Evolutionary conservation across 2,888 invertebrate species (phyloP).

Genomic region (Lithophane leautieri): DNA sequence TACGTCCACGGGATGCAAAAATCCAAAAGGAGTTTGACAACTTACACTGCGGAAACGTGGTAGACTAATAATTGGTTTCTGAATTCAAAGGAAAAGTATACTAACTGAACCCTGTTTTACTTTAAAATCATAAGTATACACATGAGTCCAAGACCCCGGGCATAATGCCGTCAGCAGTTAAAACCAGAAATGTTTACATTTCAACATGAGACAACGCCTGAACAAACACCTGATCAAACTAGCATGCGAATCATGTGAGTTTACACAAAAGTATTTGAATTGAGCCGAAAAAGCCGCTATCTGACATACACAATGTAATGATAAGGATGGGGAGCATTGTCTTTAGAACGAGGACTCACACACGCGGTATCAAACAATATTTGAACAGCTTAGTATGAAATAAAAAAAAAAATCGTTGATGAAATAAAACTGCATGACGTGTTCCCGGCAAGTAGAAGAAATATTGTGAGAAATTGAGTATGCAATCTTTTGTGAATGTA

Average conservation of each 20-base stretch:
- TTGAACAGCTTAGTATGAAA: constrained; percentile 1
- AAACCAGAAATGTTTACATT: constrained; percentile 51
- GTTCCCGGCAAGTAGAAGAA: constrained; percentile 7
- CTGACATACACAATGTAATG: constrained; percentile 17
- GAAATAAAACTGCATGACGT: constrained; percentile 13
- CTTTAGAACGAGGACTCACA: constrained; percentile 1
- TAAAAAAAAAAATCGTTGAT: neutral
- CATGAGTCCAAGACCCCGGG: constrained; percentile 14
- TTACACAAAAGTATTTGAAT: constrained; percentile 43
- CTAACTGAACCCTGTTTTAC: neutral
- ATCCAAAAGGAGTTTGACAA: neutral
- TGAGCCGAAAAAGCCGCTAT: constrained; percentile 41
- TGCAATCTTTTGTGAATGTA: constrained; percentile 33
- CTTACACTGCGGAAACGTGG: neutral
- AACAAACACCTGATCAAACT: constrained; percentile 55
- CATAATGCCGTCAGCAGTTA: constrained; percentile 19
- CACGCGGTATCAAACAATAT: neutral
- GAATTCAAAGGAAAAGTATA: neutral
- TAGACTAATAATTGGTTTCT: neutral
- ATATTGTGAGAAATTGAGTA: constrained; percentile 31
- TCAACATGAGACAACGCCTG: constrained; percentile 50
- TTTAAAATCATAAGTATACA: constrained; percentile 4
- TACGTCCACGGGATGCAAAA: too few relatives aligned
- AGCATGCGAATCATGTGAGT: constrained; percentile 44
- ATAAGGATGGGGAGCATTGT: constrained; percentile 45